These are phyloP conservation scores for Lasioglossum vierecki DNA, from an alignment of 2,888 invertebrate genomes.

Conservation along the genomic window DNA sequence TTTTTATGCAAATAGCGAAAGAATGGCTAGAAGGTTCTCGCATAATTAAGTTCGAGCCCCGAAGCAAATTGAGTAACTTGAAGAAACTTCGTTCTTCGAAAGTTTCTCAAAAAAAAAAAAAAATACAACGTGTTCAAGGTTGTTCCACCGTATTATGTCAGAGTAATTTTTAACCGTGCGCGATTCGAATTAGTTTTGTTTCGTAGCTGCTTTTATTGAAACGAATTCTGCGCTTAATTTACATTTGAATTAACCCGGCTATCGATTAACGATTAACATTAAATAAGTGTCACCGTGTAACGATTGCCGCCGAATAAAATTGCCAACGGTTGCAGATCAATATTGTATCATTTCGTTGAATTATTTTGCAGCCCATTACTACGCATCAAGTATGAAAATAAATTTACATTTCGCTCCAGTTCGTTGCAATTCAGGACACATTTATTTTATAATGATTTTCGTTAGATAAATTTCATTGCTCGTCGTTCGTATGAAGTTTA, in stretches of 20 bases:
- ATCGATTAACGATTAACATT: neutral
- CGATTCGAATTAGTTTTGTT: neutral
- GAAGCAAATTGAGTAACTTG: neutral
- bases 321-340: neutral
- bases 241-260: neutral
- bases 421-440: no score
- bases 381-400: no score
- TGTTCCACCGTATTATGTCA: neutral
- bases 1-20: neutral
- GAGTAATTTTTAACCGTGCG: neutral
- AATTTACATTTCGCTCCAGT: no score
- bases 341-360: neutral
- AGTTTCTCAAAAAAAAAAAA: neutral
- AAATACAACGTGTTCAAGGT: neutral
- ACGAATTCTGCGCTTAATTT: neutral
- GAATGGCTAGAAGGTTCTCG: neutral
- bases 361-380: no score
- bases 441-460: neutral
- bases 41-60: slow-evolving; percentile 2
- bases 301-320: neutral
- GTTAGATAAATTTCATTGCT: neutral
- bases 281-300: neutral
- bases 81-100: neutral
- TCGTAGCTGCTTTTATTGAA: neutral
- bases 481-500: no score